Conservation (phyloP, 1,140 invertebrate genomes). For the Macrotrachela quadricornifera region DNA sequence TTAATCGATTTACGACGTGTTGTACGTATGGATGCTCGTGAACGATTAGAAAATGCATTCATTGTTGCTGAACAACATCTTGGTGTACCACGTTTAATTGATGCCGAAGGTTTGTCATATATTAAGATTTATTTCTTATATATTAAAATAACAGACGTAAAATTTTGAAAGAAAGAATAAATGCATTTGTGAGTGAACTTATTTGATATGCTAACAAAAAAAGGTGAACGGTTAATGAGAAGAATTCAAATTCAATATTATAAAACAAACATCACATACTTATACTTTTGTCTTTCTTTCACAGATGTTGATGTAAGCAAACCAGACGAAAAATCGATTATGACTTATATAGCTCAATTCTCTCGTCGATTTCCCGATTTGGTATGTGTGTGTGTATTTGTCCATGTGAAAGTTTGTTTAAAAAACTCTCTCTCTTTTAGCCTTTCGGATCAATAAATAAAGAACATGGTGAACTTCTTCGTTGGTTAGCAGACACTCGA, state of each 20-base stretch:
- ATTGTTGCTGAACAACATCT: conserved; percentile 70
- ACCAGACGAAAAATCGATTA: conserved; percentile 32
- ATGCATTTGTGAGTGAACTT: not conserved
- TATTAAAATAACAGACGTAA: too few species aligned
- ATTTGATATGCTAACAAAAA: conserved; percentile 4
- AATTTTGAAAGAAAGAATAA: not conserved
- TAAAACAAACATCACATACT: too few species aligned
- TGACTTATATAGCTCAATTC: conserved; percentile 66
- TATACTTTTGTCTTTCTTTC: too few species aligned
- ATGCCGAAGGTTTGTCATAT: conserved; percentile 47
- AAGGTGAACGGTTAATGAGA: not conserved
- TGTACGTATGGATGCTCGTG: conserved; percentile 51
- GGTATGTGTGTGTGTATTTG: too few species aligned
- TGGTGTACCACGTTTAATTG: conserved; percentile 59
- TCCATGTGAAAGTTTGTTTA: too few species aligned
- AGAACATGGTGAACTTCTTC: too few species aligned
- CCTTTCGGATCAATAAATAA: too few species aligned
- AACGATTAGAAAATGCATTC: conserved; percentile 83
- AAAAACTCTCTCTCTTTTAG: too few species aligned
- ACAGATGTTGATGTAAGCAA: conserved; percentile 11
- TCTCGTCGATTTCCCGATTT: too few species aligned
- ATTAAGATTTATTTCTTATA: not conserved
- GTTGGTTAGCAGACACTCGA: too few species aligned
- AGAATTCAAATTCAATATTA: not conserved
- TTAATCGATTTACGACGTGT: conserved; percentile 61